Percentiles rank a stretch among this genome's conserved stretches.
phyloP scores from a whole-genome alignment of 2,113 vertebrate genomes.

The Rhadina sibilatrix region DNA sequence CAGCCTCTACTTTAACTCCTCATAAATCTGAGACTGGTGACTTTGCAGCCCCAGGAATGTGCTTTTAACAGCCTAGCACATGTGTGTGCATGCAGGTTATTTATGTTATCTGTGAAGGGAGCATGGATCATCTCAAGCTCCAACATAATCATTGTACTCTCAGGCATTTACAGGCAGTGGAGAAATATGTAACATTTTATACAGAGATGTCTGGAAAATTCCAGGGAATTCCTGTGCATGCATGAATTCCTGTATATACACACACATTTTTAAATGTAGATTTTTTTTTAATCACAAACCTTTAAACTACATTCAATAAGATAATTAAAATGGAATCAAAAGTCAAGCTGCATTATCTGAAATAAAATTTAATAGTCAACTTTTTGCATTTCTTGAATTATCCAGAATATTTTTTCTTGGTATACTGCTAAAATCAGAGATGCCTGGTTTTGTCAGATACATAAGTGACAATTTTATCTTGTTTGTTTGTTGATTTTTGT shows the following conservation, averaged over 20 bases:
- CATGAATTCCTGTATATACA: not conserved
- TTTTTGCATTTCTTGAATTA: not conserved
- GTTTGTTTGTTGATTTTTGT: not conserved
- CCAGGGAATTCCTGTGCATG: not conserved
- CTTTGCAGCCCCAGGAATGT: not conserved
- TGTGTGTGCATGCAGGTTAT: not conserved
- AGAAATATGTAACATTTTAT: not conserved
- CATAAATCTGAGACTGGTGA: not conserved
- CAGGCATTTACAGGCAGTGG: not conserved
- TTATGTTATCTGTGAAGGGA: not conserved
- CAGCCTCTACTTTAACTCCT: not conserved
- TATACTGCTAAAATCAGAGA: not conserved
- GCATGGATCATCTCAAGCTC: not conserved
- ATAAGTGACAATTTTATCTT: not conserved
- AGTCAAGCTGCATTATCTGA: not conserved
- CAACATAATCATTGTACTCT: not conserved
- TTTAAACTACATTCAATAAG: not conserved
- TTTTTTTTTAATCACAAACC: not conserved
- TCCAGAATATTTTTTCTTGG: not conserved
- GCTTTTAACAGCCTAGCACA: not conserved
- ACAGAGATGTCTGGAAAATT: not conserved
- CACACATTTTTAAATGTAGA: not conserved
- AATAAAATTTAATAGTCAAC: not conserved
- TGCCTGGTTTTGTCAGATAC: not conserved
- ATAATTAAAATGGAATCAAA: not conserved